A percentile compares a stretch with the other conserved stretches of the same genome.
These are phyloP conservation scores for Orcinus orca DNA, from an alignment of 2,113 vertebrate genomes.

Conservation along the genomic window DNA sequence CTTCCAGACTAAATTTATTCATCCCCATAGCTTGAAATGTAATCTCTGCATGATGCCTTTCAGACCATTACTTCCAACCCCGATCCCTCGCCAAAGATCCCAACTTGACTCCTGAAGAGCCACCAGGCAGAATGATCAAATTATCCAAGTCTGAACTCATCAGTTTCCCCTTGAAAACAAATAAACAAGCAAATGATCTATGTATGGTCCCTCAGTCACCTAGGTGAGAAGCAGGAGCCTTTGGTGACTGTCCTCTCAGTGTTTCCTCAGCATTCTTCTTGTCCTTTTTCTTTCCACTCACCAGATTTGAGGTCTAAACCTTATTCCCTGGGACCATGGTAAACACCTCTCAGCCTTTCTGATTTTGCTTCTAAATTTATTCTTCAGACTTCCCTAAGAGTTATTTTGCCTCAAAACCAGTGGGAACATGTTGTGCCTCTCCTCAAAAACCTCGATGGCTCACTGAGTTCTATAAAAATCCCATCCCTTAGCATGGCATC, in stretches of 20 bases:
- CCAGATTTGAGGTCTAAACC: not conserved
- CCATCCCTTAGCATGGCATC: not conserved
- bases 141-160: not conserved
- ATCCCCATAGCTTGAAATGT: not conserved
- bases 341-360: not conserved
- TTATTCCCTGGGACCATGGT: not conserved
- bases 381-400: not conserved
- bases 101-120: not conserved
- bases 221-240: not conserved
- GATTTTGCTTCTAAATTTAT: constrained; percentile 14
- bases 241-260: not conserved
- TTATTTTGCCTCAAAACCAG: constrained; percentile 2
- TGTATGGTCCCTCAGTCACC: fast-evolving
- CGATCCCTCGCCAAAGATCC: not conserved
- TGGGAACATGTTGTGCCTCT: not conserved
- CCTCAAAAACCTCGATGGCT: not conserved
- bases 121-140: not conserved
- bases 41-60: not conserved
- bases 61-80: not conserved
- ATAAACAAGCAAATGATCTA: not conserved
- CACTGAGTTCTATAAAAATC: not conserved
- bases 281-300: not conserved
- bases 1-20: not conserved
- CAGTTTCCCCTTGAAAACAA: not conserved
- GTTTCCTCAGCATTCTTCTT: not conserved